These are phyloP conservation scores for Myotis myotis DNA, from an alignment of 2,797 vertebrate species.

Conservation along the genomic window DNA sequence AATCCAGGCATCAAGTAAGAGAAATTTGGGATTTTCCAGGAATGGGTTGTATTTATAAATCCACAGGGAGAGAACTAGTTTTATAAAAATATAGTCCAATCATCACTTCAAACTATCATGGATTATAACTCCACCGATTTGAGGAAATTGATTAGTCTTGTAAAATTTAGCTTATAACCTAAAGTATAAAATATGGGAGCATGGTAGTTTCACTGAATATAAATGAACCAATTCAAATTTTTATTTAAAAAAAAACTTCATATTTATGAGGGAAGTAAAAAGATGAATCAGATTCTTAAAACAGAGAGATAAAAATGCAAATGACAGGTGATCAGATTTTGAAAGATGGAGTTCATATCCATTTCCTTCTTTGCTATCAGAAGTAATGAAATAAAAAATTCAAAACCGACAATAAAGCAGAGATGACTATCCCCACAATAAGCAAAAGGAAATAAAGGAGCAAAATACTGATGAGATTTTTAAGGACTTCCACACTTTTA, in stretches of 20 bases:
- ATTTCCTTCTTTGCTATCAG: slow-evolving; percentile 23
- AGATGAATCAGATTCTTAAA: slow-evolving; percentile 39
- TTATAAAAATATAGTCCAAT: slow-evolving; percentile 5
- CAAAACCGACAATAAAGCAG: not conserved
- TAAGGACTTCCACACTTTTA: not conserved
- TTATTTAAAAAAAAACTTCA: not conserved
- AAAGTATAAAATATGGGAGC: slow-evolving; percentile 26
- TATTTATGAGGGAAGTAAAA: not conserved
- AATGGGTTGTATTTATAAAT: not conserved
- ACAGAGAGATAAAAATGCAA: slow-evolving; percentile 16
- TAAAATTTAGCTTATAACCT: slow-evolving; percentile 2
- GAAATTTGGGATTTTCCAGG: slow-evolving; percentile 34
- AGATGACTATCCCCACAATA: not conserved
- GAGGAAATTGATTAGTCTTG: not conserved
- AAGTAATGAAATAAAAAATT: not conserved
- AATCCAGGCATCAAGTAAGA: slow-evolving; percentile 22
- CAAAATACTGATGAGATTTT: not conserved
- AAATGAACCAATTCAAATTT: not conserved
- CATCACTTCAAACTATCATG: not conserved
- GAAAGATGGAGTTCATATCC: not conserved
- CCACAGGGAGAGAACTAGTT: slow-evolving; percentile 22
- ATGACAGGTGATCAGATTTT: not conserved
- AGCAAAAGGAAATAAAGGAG: not conserved
- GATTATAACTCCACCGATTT: not conserved
- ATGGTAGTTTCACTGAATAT: not conserved